These are phyloP conservation scores for Grammomys surdaster DNA, from an alignment of 2,113 vertebrate species.

Conservation along the genomic window DNA sequence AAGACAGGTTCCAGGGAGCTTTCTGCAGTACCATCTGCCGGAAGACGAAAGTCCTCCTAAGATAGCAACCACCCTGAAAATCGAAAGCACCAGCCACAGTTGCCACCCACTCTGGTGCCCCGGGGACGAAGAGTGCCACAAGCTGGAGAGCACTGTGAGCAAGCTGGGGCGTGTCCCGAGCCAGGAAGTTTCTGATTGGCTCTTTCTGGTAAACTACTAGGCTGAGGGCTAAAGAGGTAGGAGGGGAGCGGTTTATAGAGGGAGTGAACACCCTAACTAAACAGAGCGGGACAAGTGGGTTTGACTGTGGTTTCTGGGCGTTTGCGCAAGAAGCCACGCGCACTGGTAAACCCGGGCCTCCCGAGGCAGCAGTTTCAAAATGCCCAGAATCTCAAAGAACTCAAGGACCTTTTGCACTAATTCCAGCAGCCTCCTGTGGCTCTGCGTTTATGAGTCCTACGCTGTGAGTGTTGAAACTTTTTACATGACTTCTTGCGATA, in stretches of 20 bases:
- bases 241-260: not conserved
- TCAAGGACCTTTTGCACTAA: not conserved
- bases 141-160: not conserved
- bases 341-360: not conserved
- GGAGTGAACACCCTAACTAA: not conserved
- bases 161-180: not conserved
- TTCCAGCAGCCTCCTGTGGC: not conserved
- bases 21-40: not conserved
- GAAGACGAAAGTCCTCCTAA: not conserved
- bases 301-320: not conserved
- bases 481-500: no score
- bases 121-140: accelerated
- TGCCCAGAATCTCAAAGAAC: not conserved
- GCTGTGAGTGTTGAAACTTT: not conserved
- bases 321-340: not conserved
- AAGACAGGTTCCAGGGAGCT: not conserved
- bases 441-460: not conserved
- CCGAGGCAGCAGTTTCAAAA: not conserved
- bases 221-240: accelerated
- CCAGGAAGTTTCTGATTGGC: slow-evolving; percentile 48
- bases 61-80: not conserved
- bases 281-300: not conserved
- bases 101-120: not conserved
- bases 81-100: not conserved
- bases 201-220: not conserved